Base-by-base conservation (phyloP, 2,888 invertebrate species). In the Polymixis lichenea region DNA sequence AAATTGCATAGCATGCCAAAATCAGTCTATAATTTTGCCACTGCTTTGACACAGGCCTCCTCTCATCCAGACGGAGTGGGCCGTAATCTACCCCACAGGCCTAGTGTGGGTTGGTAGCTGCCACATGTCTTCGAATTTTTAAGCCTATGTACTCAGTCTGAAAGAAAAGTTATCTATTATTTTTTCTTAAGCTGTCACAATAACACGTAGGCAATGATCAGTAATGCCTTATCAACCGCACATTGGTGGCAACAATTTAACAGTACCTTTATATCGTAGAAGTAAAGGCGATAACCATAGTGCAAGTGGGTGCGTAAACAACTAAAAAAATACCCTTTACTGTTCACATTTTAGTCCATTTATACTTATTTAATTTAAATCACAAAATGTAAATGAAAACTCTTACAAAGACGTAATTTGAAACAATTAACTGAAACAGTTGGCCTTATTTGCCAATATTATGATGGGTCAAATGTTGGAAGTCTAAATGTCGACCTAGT, bases 401-500 rank as follows among this genome's bases (percentile, higher is more conserved):
- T 77, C 8, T 22, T 46, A 53, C n/a, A 60, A 78, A 60, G 19
- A 46, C 22, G 3, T n/a, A 25, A 77, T 55, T 78, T 61, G 53
- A 61, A 55, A 79, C 28, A 55, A 68, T 62, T 61, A 65, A 65
- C 68, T 28, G n/a, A 81, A 72, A 60, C 51, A 49, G 55, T 58
- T 32, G 51, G 5, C 43, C 53, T 13, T 55, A 49, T 69, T 58
- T 53, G 8, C 17, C 38, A 78, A 86, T 69, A 80, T 72, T 38
- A 8, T 53, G 46, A 49, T 72, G 78, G 85, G 49, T 90, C 89
- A 72, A 77, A 84, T 87, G 89, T 89, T 86, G 83, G 87, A 88
- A 88, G 86, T 90, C 85, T 89, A 89, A 91, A 91, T 90, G 90
- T 88, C 89, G 93, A 93, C 94, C 94, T 84, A 93, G 89, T 92